phyloP scores from a whole-genome alignment of 2,113 vertebrate species.

The Psammodynastes pulverulentus region DNA sequence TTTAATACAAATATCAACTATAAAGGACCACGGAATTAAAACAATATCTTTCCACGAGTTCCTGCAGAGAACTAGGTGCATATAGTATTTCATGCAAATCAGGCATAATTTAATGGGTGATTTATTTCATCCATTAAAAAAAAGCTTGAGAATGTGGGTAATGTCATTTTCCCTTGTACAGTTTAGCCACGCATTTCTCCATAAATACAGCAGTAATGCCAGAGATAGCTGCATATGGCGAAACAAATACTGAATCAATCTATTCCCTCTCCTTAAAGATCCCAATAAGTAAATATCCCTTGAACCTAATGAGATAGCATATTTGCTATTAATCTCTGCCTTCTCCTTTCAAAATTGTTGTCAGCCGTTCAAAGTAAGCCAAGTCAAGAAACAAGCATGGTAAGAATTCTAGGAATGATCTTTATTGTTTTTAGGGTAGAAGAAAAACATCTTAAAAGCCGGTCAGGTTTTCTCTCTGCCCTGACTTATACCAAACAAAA shows the following conservation, averaged over 20 bases:
- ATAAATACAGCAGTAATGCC: slow-evolving; percentile 57
- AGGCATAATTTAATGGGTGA: slow-evolving; percentile 54
- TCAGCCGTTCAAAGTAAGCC: neutral
- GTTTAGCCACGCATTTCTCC: slow-evolving; percentile 52
- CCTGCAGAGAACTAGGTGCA: slow-evolving; percentile 43
- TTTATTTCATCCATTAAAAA: slow-evolving; percentile 64
- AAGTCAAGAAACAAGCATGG: neutral
- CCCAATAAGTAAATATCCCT: slow-evolving; percentile 20
- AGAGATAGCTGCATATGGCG: slow-evolving; percentile 45
- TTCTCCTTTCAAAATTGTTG: neutral
- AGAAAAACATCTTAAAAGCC: neutral
- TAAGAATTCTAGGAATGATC: neutral
- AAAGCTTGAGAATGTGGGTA: slow-evolving; percentile 20
- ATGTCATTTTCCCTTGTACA: slow-evolving; percentile 40
- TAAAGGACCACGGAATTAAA: slow-evolving; percentile 58
- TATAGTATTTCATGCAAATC: slow-evolving; percentile 52
- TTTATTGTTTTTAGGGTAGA: neutral
- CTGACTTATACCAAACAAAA: neutral
- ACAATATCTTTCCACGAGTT: slow-evolving; percentile 55
- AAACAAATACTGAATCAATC: neutral
- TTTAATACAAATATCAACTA: slow-evolving; percentile 35
- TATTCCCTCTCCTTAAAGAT: neutral
- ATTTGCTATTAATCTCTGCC: neutral
- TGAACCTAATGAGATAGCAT: slow-evolving; percentile 1
- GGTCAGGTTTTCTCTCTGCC: neutral